Evolutionary conservation across 2,113 vertebrate species (phyloP).

Genomic region (Osmerus mordax): DNA sequence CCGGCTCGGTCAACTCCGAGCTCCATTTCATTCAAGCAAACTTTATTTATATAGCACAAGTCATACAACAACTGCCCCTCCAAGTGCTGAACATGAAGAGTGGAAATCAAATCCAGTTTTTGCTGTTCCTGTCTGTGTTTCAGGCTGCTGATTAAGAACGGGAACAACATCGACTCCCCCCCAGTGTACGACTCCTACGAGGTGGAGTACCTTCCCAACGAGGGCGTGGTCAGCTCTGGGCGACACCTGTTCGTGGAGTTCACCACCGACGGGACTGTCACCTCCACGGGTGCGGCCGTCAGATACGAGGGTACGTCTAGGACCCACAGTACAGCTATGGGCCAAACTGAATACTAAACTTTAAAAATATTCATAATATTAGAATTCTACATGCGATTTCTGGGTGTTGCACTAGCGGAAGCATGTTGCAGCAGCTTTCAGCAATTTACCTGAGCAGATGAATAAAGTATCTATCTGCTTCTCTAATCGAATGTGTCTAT

Average conservation of each 20-base stretch:
- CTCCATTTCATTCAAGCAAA: too few relatives aligned
- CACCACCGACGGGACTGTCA: slow-evolving; percentile 87
- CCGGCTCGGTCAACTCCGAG: too few relatives aligned
- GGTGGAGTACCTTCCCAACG: slow-evolving; percentile 94
- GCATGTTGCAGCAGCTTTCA: too few relatives aligned
- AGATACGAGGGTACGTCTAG: slow-evolving; percentile 84
- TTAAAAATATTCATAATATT: neutral
- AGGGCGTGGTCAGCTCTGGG: slow-evolving; percentile 85
- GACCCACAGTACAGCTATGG: neutral
- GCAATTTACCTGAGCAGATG: too few relatives aligned
- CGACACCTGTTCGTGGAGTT: slow-evolving; percentile 90
- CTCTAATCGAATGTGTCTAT: neutral
- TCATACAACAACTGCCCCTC: too few relatives aligned
- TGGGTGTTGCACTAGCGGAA: too few relatives aligned
- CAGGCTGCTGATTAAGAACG: slow-evolving; percentile 93
- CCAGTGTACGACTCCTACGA: slow-evolving; percentile 93
- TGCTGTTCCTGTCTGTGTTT: slow-evolving; percentile 10
- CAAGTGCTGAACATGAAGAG: neutral
- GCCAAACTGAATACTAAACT: neutral
- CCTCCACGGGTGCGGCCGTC: slow-evolving; percentile 86
- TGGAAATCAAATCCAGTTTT: neutral
- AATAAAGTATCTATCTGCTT: neutral
- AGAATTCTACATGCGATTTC: too few relatives aligned
- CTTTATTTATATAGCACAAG: too few relatives aligned
- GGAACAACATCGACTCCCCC: slow-evolving; percentile 87